A percentile compares a stretch with the other conserved stretches of the same genome.
phyloP scores from a whole-genome alignment of 1,140 invertebrate genomes.

The Cardiocondyla obscurior region DNA sequence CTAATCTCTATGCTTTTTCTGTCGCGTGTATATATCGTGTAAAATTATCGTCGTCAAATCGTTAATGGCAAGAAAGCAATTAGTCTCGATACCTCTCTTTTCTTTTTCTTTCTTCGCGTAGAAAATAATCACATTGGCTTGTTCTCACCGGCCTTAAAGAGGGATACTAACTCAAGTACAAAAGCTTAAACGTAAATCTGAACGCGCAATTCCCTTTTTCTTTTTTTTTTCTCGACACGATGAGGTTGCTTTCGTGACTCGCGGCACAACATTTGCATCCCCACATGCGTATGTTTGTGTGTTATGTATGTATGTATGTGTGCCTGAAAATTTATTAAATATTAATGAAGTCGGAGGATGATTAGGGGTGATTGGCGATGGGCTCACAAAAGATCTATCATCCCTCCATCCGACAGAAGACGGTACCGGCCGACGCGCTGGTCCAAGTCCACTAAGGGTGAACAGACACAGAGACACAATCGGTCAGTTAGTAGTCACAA shows the following conservation, averaged over 20 bases:
- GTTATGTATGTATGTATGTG: background rate
- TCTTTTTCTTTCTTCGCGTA: constrained; percentile 26
- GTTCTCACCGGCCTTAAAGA: constrained; percentile 17
- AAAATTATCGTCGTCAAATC: constrained; percentile 8
- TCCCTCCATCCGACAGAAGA: constrained; percentile 84
- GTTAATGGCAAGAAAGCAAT: constrained; percentile 36
- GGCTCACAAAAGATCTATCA: constrained; percentile 84
- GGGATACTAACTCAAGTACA: constrained; percentile 50
- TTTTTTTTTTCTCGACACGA: background rate
- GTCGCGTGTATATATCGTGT: constrained; percentile 2
- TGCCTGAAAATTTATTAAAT: constrained; percentile 43
- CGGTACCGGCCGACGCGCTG: constrained; percentile 84
- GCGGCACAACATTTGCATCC: background rate
- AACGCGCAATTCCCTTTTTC: background rate
- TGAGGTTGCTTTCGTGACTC: constrained; percentile 13
- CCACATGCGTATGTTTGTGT: background rate
- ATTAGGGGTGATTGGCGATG: constrained; percentile 78
- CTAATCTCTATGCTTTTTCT: constrained; percentile 19
- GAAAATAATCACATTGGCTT: constrained; percentile 49
- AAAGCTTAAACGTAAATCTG: constrained; percentile 51
- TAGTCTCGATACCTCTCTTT: constrained; percentile 13
- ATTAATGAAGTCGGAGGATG: constrained; percentile 74
- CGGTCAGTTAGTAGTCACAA: constrained; percentile 70
- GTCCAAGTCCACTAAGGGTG: constrained; percentile 84
- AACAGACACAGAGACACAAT: constrained; percentile 81